Evolutionary conservation across 92 coral and sea anemone genomes (phyloP).

Genomic region (Plumapathes pennacea): DNA sequence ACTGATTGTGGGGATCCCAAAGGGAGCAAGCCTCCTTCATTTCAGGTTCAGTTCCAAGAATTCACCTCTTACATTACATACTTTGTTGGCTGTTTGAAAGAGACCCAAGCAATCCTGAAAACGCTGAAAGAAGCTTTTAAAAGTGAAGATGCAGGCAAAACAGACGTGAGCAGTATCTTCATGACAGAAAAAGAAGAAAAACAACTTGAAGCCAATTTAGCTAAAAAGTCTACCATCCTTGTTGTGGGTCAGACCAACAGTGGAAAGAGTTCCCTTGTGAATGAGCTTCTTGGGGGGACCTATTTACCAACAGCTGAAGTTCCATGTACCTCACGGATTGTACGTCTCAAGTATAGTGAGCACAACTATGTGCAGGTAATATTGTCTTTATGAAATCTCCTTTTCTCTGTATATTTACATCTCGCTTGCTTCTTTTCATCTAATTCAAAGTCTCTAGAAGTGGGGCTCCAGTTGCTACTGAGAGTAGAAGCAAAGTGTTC

Average conservation of each 20-base stretch:
- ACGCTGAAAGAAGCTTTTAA: slow-evolving; percentile 9
- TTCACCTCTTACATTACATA: slow-evolving; percentile 42
- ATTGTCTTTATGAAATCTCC: too few species aligned
- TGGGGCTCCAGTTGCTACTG: too few species aligned
- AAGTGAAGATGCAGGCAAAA: slow-evolving; percentile 12
- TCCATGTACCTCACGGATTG: slow-evolving; percentile 71
- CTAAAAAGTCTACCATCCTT: slow-evolving; percentile 51
- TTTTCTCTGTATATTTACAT: too few species aligned
- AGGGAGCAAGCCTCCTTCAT: too few species aligned
- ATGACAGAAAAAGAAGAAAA: slow-evolving; percentile 43
- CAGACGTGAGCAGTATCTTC: too few species aligned
- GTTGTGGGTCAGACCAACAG: slow-evolving; percentile 73
- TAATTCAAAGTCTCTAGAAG: too few species aligned
- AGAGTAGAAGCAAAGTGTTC: too few species aligned
- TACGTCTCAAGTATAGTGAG: slow-evolving; percentile 54
- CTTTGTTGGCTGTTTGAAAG: slow-evolving; percentile 39
- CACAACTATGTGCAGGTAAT: slow-evolving; percentile 33
- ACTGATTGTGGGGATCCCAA: too few species aligned
- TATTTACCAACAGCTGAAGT: slow-evolving; percentile 65
- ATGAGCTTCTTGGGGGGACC: slow-evolving; percentile 63
- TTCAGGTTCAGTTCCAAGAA: slow-evolving; percentile 52
- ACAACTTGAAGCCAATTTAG: slow-evolving; percentile 22
- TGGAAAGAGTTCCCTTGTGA: slow-evolving; percentile 69
- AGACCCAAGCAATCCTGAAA: slow-evolving; percentile 28
- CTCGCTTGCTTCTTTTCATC: too few species aligned